Evolutionary conservation across 2,113 vertebrate genomes (phyloP), one percentile per base, ranked within the genome.

Genomic region (Scopus umbretta): DNA sequence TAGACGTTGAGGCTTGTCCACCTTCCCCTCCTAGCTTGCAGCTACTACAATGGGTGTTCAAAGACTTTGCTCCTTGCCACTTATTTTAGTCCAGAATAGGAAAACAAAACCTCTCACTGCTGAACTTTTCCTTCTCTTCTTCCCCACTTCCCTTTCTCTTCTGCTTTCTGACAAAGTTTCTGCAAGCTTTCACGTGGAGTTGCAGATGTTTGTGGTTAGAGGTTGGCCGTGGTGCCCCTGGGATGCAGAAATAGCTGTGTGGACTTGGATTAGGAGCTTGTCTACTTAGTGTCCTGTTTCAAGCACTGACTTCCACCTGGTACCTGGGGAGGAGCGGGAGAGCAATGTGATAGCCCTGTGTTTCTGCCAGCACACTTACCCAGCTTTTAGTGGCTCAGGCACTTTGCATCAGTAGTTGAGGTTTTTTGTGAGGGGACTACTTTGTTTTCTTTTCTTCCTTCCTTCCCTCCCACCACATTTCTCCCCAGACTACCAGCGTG

Each of bases 401-500:
- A 30, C 32, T 83, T 84, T 30, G 26, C 45, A 74, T 70, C 40
- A 65, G 32, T n/a, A n/a, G 56, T 59, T 15, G 56, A 59, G 34
- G 30, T 36, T 84, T 70, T 47, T 52, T 76, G 22, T 56, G 29
- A 78, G 22, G 10, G 36, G 7, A 17, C 21, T 91, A 58, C 87
- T 20, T 52, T 45, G 9, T 58, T 50, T 88, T 52, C 7, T 45
- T 67, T 65, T 59, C 20, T 65, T 75, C 34, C 47, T 58, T 59
- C n/a, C 29, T 15, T 58, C n/a, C 29, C 61, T 40, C 17, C 34
- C 7, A 14, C 36, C 16, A 7, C 8, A 1, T 59, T 86, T 61
- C 72, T 93, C 43, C 52, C 67, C 96, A 99, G 99, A 99, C 94
- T 99, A 99, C 89, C 98, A 97, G 95, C 96, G 52, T 29, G 99